Percentiles rank a stretch among this genome's conserved stretches.
These are phyloP conservation scores for Bungarus multicinctus DNA, from an alignment of 2,113 vertebrate genomes.

Conservation along the genomic window DNA sequence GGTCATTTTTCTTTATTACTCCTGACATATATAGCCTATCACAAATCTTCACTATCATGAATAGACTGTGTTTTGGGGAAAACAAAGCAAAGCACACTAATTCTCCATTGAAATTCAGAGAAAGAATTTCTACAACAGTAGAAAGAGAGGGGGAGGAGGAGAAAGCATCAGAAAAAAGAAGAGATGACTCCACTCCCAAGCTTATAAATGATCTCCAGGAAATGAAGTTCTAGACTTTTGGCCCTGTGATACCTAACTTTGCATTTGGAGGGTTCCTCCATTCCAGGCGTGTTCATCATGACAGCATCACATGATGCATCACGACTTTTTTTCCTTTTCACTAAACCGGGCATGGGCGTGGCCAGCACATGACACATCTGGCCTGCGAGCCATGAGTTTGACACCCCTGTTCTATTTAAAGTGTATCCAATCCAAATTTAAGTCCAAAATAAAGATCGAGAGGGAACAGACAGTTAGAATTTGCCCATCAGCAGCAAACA, in stretches of 20 bases:
- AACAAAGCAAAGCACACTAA: constrained; percentile 28
- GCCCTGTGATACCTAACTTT: neutral
- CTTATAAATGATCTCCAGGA: neutral
- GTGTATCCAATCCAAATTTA: neutral
- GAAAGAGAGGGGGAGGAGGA: neutral
- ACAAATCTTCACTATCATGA: neutral
- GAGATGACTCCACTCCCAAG: neutral
- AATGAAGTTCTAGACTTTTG: neutral
- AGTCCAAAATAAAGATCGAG: neutral
- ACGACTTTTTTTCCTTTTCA: too few relatives aligned
- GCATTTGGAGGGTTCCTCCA: neutral
- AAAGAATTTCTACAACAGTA: neutral
- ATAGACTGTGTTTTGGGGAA: constrained; percentile 11
- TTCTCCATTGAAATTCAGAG: constrained; percentile 8
- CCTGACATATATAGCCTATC: constrained; percentile 35
- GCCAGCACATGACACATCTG: too few relatives aligned
- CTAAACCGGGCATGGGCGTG: too few relatives aligned
- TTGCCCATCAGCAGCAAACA: neutral
- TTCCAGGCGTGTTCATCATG: neutral
- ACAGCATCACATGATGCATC: too few relatives aligned
- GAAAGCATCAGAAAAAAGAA: neutral
- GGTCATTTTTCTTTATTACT: constrained; percentile 60
- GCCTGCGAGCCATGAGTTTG: too few relatives aligned
- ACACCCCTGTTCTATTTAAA: neutral
- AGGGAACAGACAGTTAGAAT: neutral